phyloP scores from a whole-genome alignment of 1,140 invertebrate genomes.

The Zaprionus inermis region DNA sequence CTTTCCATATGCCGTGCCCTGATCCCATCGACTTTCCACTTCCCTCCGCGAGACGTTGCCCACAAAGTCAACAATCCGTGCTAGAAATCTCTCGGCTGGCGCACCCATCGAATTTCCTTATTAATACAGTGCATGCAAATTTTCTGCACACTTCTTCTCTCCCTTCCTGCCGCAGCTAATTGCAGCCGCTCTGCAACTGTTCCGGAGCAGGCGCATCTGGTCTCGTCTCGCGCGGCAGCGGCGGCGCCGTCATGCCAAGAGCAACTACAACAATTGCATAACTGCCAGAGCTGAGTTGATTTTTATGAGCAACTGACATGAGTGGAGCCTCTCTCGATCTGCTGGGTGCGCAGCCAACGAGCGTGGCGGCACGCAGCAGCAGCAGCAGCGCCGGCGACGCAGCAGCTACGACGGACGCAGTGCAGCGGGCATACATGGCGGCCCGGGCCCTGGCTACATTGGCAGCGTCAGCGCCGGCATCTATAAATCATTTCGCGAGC shows the following conservation, averaged over 20 bases:
- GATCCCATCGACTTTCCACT: conserved; percentile 13
- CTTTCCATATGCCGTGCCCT: conserved; percentile 23
- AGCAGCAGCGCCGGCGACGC: conserved; percentile 35
- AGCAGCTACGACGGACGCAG: conserved; percentile 48
- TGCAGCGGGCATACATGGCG: conserved; percentile 50
- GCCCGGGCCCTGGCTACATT: conserved; percentile 32
- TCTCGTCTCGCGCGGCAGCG: too few relatives aligned
- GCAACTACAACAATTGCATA: conserved; percentile 60
- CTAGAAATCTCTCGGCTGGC: conserved; percentile 33
- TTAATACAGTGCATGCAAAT: conserved; percentile 75
- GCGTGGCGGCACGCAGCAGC: conserved; percentile 36
- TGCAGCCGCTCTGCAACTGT: conserved; percentile 45
- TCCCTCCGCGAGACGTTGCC: background rate
- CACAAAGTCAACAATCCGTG: conserved; percentile 68
- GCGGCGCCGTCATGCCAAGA: conserved; percentile 45
- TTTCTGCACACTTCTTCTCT: conserved; percentile 49
- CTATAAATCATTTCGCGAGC: conserved; percentile 65
- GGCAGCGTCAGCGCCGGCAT: conserved; percentile 60
- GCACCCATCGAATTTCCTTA: conserved; percentile 57
- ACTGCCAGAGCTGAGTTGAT: conserved; percentile 15
- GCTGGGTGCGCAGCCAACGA: conserved; percentile 38
- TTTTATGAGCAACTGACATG: conserved; percentile 35
- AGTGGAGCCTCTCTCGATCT: conserved; percentile 70
- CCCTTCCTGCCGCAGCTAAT: conserved; percentile 43
- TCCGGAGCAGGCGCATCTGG: conserved; percentile 58